These are phyloP conservation scores for Colletes gigas DNA, from an alignment of 1,140 invertebrate genomes.

Conservation along the genomic window DNA sequence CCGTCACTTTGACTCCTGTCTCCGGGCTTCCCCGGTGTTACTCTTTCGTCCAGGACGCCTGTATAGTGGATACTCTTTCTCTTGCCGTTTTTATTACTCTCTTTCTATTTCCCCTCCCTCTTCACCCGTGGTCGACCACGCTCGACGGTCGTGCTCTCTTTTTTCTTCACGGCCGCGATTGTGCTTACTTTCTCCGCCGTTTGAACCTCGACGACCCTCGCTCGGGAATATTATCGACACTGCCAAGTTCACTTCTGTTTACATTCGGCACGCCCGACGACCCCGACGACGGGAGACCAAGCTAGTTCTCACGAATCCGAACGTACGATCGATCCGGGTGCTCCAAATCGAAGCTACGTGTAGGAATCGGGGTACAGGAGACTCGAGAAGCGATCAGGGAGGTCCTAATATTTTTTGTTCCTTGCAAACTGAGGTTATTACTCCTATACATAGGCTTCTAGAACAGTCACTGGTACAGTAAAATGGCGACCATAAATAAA, in stretches of 20 bases:
- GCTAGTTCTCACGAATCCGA: slow-evolving; percentile 14
- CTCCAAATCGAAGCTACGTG: not conserved
- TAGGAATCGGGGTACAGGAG: no score
- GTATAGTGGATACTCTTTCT: slow-evolving; percentile 14
- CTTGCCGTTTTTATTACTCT: slow-evolving; percentile 1
- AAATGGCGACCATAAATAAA: no score
- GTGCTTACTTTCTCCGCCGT: slow-evolving; percentile 54
- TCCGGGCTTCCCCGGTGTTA: not conserved
- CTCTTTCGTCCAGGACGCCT: not conserved
- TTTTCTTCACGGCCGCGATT: slow-evolving; percentile 15
- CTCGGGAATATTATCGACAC: slow-evolving; percentile 58
- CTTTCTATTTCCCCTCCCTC: not conserved
- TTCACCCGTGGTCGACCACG: not conserved
- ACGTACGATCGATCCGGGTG: not conserved
- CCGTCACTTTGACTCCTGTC: not conserved
- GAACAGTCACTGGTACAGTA: no score
- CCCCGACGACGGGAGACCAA: not conserved
- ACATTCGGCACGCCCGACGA: slow-evolving; percentile 46
- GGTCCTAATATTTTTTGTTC: no score
- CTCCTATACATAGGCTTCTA: no score
- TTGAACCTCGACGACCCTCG: slow-evolving; percentile 54
- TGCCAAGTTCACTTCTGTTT: slow-evolving; percentile 65
- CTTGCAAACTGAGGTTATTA: no score
- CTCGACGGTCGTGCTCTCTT: slow-evolving; percentile 6
- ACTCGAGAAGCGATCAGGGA: no score